Percentiles rank a stretch among this genome's conserved stretches.
These are phyloP conservation scores for Pollenia griseotomentosa DNA, from an alignment of 2,888 invertebrate species.

Conservation along the genomic window DNA sequence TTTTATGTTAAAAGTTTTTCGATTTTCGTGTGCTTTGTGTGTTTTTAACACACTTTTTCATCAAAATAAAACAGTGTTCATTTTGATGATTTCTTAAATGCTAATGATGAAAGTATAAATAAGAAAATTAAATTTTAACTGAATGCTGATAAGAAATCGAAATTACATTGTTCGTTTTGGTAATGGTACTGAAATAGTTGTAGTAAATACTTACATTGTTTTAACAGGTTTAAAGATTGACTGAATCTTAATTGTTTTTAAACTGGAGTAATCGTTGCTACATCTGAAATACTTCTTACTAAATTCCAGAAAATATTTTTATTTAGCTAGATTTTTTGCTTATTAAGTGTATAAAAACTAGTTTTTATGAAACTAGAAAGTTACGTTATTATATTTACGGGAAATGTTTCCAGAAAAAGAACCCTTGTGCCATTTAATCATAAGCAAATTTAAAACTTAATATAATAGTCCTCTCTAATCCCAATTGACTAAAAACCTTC, in stretches of 20 bases:
- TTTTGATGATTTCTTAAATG: conserved; percentile 34
- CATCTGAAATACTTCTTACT: too few relatives aligned
- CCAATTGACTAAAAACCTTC: too few relatives aligned
- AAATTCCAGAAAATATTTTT: not conserved
- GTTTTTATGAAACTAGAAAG: too few relatives aligned
- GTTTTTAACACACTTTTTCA: conserved; percentile 56
- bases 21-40: not conserved
- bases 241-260: too few relatives aligned
- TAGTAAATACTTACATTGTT: not conserved
- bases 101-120: conserved; percentile 36
- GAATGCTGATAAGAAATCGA: conserved; percentile 41
- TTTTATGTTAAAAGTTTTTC: conserved; percentile 63
- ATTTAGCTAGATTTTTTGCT: not conserved
- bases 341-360: not conserved
- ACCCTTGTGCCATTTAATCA: too few relatives aligned
- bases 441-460: too few relatives aligned
- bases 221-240: not conserved
- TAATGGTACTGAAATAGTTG: not conserved
- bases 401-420: too few relatives aligned
- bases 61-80: conserved; percentile 44
- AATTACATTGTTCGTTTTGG: conserved; percentile 1
- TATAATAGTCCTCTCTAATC: too few relatives aligned
- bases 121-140: conserved; percentile 20
- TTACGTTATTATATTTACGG: too few relatives aligned
- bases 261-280: not conserved